Evolutionary conservation across 1,140 invertebrate species (phyloP), one percentile per base, ranked within the genome.

Genomic region (Drosophila mauritiana): DNA sequence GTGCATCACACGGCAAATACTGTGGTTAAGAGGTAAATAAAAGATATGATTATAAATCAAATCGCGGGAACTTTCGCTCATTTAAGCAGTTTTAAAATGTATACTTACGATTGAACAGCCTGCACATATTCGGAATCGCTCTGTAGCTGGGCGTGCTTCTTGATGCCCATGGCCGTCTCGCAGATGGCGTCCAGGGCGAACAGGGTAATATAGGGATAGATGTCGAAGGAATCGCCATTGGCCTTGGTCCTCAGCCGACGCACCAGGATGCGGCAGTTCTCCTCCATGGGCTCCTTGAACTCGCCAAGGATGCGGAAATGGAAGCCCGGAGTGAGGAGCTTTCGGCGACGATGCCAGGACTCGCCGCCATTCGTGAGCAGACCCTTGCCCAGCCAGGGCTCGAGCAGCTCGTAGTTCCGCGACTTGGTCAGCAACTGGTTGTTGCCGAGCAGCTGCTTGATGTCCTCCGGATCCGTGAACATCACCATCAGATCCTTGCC

Each of bases 271-370:
- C 91, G 73, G 31, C 92, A 92, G 67, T 94, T 93, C 64, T 93
- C 92, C 79, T 93, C 92, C 82, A 94, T 96, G 4, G 96, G 93
- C 4, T 94, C 93, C 22, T 96, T 81, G 91, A 97, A 98, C 79
- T 97, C 94, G 72, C 96, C 94, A 0, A 98, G 93, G 59, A 98
- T 97, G 78, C 96, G 96, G 90, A 98, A 98, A 92, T 98, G 97
- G 92, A 98, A 98, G 1, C 97, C 95, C 1, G 97, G 97, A 0
- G 97, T 98, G 1, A 98, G 91, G 39, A 98, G 93, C 93, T 97
- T 97, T 55, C 97, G 93, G n/a, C 97, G 93, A 0, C 91, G 80
- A 48, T 95, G 94, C 97, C 97, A 99, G 92, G 97, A 97, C 11
- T 93, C 92, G 42, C 96, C 97, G 48, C 92, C 57, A 63, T 94